These are phyloP conservation scores for Muscina levida DNA, from an alignment of 2,888 invertebrate species.

Conservation along the genomic window DNA sequence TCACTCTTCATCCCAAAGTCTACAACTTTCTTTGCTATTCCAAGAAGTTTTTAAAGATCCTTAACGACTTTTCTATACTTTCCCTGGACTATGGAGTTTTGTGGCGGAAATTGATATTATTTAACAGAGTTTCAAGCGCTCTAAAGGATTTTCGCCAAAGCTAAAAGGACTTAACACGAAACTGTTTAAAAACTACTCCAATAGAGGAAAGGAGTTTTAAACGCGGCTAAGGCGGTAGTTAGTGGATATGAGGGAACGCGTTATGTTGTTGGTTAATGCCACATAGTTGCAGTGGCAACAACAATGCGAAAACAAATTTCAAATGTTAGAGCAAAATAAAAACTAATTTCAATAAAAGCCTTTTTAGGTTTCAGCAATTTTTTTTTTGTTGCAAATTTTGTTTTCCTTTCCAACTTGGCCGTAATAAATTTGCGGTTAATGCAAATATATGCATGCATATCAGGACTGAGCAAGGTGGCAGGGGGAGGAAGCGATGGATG, in stretches of 20 bases:
- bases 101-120: conserved; percentile 54
- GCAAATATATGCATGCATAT: conserved; percentile 15
- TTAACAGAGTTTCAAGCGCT: conserved; percentile 49
- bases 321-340: conserved; percentile 56
- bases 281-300: neutral
- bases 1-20: neutral
- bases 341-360: conserved; percentile 65
- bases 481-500: no score
- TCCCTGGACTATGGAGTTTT: conserved; percentile 12
- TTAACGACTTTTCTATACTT: conserved; percentile 39
- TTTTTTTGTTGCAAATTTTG: conserved; percentile 1
- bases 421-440: conserved; percentile 33
- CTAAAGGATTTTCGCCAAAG: conserved; percentile 39
- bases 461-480: no score
- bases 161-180: conserved; percentile 17
- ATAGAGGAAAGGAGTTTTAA: neutral
- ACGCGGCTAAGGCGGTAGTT: neutral
- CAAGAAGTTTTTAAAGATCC: conserved; percentile 36
- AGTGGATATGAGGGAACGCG: neutral
- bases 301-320: neutral
- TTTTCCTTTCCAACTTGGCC: neutral
- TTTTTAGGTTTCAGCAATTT: conserved; percentile 42
- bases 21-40: conserved; percentile 9
- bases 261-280: neutral
- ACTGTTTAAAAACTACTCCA: conserved; percentile 4